Evolutionary conservation across 2,113 vertebrate genomes (phyloP), one percentile per base, ranked within the genome.

Genomic region (Alethe castanea): DNA sequence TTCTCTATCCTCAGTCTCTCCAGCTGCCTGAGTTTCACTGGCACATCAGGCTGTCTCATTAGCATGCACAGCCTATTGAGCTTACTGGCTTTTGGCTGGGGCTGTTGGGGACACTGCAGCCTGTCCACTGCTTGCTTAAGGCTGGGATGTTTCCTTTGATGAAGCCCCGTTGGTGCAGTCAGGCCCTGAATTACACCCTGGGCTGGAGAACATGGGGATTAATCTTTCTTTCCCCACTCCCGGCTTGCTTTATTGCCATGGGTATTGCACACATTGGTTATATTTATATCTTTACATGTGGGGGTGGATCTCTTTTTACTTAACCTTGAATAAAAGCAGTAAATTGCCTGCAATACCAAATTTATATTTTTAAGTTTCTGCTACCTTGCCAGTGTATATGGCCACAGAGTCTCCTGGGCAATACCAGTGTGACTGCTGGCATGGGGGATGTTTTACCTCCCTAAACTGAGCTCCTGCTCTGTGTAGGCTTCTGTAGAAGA

Each of bases 101-200:
- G 59, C 45, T 72, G 12, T 28, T 71, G 70, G 35, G 52, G 52
- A 36, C 31, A 9, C 56, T 45, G 86, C 36, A 78, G 12, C n/a
- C 24, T 70, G 24, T 19, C 31, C 5, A 2, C 8, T 61, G 70
- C 70, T 70, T 28, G 38, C 52, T 31, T 11, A 13, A 11, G 35
- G 33, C 42, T 38, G n/a, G 38, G 22, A 7, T 17, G 8, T 45
- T 48, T 47, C 78, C 12, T 79, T 29, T 29, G 7, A 11, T 10
- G 14, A 2, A 2, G n/a, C 35, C 9, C 28, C 1, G 0, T 28
- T 45, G 18, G 48, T 47, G 45, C 31, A 8, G 8, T 33, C 54
- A 52, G 64, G 50, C 52, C 52, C 74, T 54, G 47, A 65, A n/a
- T 45, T 24, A 10, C 9, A 5, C n/a, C 33, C 35, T 45, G 0